Evolutionary conservation across 2,888 invertebrate species (phyloP).

Genomic region (Thereva nobilitata): DNA sequence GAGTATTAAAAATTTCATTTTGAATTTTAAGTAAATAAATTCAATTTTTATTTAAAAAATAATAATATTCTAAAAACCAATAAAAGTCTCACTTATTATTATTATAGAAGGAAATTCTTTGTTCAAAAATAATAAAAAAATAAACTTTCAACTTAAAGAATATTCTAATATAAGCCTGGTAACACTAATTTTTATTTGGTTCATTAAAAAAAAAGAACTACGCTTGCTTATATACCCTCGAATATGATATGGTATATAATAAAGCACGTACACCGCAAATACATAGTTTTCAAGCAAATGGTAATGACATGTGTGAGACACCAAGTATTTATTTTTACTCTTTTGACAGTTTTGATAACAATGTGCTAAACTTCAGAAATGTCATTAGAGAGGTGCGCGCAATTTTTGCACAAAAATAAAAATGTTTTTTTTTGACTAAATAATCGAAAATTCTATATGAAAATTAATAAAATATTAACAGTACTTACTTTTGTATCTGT

Average conservation of each 20-base stretch:
- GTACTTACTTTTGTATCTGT: conserved; percentile 31
- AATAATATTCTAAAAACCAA: background rate
- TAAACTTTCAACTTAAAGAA: background rate
- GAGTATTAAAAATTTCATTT: no score
- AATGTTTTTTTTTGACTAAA: background rate
- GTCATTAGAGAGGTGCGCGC: conserved; percentile 13
- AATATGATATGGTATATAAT: background rate
- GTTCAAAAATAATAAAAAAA: background rate
- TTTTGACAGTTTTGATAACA: conserved; percentile 27
- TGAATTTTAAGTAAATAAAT: no score
- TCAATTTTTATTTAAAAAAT: no score
- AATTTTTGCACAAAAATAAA: conserved; percentile 3
- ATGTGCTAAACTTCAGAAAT: conserved; percentile 18
- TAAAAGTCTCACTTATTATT: background rate
- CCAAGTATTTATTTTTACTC: conserved; percentile 30
- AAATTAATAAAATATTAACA: background rate
- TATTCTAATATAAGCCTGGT: conserved; percentile 10
- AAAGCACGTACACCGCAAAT: conserved; percentile 1
- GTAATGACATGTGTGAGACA: conserved; percentile 27
- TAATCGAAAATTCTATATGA: background rate
- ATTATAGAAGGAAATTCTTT: background rate
- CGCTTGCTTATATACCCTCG: no score
- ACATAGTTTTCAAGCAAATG: conserved; percentile 16
- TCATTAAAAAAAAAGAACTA: conserved; percentile 1
- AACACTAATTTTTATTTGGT: conserved; percentile 11